Evolutionary conservation across 2,113 vertebrate genomes (phyloP).

Genomic region (Eurypyga helias): DNA sequence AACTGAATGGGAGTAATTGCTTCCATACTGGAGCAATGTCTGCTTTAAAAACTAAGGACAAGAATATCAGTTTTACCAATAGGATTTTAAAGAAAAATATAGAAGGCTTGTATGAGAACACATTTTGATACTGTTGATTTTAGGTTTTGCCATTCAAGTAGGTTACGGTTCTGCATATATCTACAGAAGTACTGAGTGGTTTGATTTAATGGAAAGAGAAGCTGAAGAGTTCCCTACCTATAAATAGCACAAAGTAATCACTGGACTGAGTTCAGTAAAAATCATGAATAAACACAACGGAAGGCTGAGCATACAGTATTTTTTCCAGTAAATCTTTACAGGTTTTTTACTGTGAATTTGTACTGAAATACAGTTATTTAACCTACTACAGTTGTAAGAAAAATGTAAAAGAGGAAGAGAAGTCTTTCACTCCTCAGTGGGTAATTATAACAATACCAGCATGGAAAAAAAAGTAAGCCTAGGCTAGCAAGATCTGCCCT

Average conservation of each 20-base stretch:
- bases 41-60: neutral
- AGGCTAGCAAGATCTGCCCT: neutral
- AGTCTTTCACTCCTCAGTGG: neutral
- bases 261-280: neutral
- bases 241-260: neutral
- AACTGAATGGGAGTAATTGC: neutral
- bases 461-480: neutral
- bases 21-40: neutral
- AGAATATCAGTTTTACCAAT: neutral
- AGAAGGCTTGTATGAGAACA: neutral
- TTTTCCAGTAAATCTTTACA: neutral
- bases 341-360: neutral
- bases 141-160: neutral
- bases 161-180: neutral
- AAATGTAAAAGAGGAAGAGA: neutral
- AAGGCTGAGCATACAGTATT: neutral
- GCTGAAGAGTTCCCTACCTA: neutral
- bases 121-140: neutral
- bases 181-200: neutral
- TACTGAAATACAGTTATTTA: neutral
- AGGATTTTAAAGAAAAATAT: neutral
- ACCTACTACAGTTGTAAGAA: neutral
- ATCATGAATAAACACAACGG: neutral
- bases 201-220: neutral
- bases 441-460: neutral